Conservation (phyloP, 35 echinoderm and acorn worm genomes). For the Heliocidaris tuberculata region DNA sequence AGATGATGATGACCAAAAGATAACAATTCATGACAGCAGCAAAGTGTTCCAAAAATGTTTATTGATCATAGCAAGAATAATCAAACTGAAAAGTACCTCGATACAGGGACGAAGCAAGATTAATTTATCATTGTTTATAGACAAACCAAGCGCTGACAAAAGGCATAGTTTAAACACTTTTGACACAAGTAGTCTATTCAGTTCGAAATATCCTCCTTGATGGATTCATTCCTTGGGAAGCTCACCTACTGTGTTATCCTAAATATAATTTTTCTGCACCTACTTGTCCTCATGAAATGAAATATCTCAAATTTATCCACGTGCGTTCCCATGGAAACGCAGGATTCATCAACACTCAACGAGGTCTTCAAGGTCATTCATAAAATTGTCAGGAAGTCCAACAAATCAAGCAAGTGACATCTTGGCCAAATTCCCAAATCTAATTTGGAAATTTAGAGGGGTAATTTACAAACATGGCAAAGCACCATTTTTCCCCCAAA, state of each 20-base stretch:
- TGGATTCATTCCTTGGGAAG: neutral
- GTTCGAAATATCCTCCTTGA: too few relatives aligned
- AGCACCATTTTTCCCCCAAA: neutral
- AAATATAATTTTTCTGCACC: neutral
- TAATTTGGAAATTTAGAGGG: neutral
- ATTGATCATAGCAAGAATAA: too few relatives aligned
- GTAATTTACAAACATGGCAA: neutral
- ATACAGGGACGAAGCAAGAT: too few relatives aligned
- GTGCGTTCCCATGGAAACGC: neutral
- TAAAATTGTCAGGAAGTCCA: neutral
- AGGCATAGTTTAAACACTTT: too few relatives aligned
- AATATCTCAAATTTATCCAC: neutral
- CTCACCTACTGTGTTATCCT: neutral
- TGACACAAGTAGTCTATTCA: too few relatives aligned
- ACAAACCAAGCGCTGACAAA: neutral
- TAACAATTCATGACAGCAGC: too few relatives aligned
- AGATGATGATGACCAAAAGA: too few relatives aligned
- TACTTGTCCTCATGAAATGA: neutral
- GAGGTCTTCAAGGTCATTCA: neutral
- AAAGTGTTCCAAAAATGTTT: too few relatives aligned
- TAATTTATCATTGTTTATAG: too few relatives aligned
- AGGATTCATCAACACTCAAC: neutral
- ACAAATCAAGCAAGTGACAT: neutral
- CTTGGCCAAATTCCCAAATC: conserved; percentile 9
- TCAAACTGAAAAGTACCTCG: too few relatives aligned